Percentiles rank a stretch among this genome's conserved stretches.
Conservation (phyloP, 1,140 invertebrate species). For the Zaprionus taronus region DNA sequence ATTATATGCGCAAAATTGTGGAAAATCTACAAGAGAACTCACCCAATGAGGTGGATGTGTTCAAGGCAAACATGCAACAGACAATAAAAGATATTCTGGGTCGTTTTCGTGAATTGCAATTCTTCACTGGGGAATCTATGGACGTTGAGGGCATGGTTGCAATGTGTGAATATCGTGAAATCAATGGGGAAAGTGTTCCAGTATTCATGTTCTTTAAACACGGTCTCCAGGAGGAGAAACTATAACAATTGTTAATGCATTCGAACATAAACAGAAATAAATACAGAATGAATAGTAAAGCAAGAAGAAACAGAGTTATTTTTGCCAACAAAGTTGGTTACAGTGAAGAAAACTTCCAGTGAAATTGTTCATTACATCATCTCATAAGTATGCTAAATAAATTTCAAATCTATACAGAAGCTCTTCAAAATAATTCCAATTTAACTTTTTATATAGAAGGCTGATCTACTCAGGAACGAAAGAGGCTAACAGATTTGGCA, state of each 20-base stretch:
- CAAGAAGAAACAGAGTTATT: too few species aligned
- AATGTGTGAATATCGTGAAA: conserved; percentile 96
- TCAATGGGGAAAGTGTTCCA: conserved; percentile 91
- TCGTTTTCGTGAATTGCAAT: conserved; percentile 96
- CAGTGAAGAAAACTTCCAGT: too few species aligned
- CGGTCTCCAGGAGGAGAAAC: conserved; percentile 97
- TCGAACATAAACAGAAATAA: not conserved
- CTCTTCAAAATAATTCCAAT: not conserved
- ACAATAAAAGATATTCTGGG: conserved; percentile 96
- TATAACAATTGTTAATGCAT: not conserved
- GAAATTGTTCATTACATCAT: too few species aligned
- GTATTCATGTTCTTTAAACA: conserved; percentile 98
- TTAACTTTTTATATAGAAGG: too few species aligned
- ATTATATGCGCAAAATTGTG: conserved; percentile 98
- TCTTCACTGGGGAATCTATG: conserved; percentile 98
- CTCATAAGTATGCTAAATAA: not conserved
- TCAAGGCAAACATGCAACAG: conserved; percentile 97
- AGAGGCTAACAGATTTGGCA: too few species aligned
- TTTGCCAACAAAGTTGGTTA: too few species aligned
- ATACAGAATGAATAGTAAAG: not conserved
- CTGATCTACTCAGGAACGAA: too few species aligned
- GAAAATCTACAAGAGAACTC: conserved; percentile 91
- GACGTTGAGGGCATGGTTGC: conserved; percentile 96
- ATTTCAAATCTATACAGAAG: not conserved
- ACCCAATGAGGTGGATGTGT: conserved; percentile 94